A percentile compares a stretch with the other conserved stretches of the same genome.
Conservation (phyloP, 1,140 invertebrate species). For the Venturia canescens region DNA sequence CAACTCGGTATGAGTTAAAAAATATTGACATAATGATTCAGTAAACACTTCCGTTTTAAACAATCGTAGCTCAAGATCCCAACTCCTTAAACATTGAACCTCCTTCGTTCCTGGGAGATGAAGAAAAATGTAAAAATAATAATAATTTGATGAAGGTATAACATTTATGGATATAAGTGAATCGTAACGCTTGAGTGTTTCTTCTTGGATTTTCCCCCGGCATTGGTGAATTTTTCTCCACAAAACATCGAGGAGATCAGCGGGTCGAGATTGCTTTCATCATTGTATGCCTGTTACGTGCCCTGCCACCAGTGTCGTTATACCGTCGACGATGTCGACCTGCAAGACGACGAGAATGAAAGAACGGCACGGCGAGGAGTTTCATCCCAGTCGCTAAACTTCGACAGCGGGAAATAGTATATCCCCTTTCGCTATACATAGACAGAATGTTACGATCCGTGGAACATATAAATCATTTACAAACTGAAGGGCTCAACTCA, state of each 20-base stretch:
- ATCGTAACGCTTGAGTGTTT: conserved; percentile 25
- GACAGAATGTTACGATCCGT: conserved; percentile 30
- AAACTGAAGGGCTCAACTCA: neutral
- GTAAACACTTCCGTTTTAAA: too few relatives aligned
- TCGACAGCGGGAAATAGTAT: conserved; percentile 49
- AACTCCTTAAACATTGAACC: too few relatives aligned
- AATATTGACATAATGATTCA: too few relatives aligned
- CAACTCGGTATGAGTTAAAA: too few relatives aligned
- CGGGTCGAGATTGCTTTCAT: conserved; percentile 63
- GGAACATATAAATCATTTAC: neutral
- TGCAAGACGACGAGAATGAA: conserved; percentile 33
- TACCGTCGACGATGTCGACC: conserved; percentile 38
- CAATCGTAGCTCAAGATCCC: too few relatives aligned
- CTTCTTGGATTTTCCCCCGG: conserved; percentile 8
- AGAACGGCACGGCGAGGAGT: conserved; percentile 28
- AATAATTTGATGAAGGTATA: too few relatives aligned
- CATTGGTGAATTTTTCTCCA: conserved; percentile 26
- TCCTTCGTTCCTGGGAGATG: too few relatives aligned
- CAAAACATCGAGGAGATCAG: conserved; percentile 57
- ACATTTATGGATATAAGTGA: too few relatives aligned
- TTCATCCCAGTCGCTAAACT: conserved; percentile 52
- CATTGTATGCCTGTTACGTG: conserved; percentile 65
- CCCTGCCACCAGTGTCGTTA: conserved; percentile 43
- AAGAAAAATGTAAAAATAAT: too few relatives aligned
- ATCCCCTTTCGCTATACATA: conserved; percentile 33